A percentile compares a stretch with the other conserved stretches of the same genome.
phyloP scores from a whole-genome alignment of 2,888 invertebrate species.

The Agriopis marginaria region DNA sequence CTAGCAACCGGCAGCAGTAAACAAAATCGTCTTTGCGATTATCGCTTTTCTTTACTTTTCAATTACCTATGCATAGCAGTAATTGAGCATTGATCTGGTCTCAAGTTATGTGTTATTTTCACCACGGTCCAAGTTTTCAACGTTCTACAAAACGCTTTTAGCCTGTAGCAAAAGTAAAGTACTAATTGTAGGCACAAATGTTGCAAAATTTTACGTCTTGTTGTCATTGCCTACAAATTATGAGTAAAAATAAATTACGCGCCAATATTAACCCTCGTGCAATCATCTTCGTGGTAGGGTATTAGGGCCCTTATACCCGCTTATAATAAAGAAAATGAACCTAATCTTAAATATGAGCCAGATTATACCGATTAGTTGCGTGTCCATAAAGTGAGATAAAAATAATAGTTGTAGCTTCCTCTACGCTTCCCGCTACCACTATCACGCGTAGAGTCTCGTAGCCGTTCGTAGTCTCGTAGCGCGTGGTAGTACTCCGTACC shows the following conservation, averaged over 20 bases:
- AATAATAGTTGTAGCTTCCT: conserved; percentile 22
- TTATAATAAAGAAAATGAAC: conserved; percentile 32
- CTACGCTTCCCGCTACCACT: conserved; percentile 5
- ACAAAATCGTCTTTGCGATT: no score
- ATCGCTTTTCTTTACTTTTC: no score
- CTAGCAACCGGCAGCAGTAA: no score
- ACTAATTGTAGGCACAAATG: neutral
- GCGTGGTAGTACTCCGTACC: conserved; percentile 10
- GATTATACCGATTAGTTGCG: conserved; percentile 35
- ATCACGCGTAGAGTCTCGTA: conserved; percentile 23
- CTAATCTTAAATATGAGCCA: conserved; percentile 34
- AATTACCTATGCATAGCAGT: no score
- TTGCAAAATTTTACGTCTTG: neutral
- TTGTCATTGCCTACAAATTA: neutral
- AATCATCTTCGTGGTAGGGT: neutral
- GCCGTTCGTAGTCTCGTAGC: conserved; percentile 29
- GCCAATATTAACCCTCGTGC: neutral
- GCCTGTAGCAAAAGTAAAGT: no score
- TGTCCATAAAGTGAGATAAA: conserved; percentile 30
- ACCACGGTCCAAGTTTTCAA: no score
- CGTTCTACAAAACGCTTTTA: no score
- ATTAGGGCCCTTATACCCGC: conserved; percentile 11
- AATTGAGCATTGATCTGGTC: no score
- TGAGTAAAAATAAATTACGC: neutral
- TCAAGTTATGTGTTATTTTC: no score